These are phyloP conservation scores for Neogobius melanostomus DNA, from an alignment of 2,113 vertebrate species.

Conservation along the genomic window DNA sequence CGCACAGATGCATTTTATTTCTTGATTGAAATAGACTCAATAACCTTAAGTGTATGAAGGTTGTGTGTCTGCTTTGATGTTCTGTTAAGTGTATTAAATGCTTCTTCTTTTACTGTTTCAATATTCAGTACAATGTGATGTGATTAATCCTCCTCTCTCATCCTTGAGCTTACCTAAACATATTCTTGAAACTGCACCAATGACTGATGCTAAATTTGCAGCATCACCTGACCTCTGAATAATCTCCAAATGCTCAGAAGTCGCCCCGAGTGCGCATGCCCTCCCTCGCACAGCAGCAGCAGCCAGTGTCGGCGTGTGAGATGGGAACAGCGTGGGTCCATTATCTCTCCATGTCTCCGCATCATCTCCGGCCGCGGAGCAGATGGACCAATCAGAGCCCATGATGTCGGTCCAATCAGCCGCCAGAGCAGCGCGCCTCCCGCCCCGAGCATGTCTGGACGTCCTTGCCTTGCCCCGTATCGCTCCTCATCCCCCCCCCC, in stretches of 20 bases:
- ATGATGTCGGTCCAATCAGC: not conserved
- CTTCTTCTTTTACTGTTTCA: too few relatives aligned
- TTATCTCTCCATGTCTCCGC: constrained; percentile 63
- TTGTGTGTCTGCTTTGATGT: too few relatives aligned
- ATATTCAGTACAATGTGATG: too few relatives aligned
- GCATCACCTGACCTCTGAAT: not conserved
- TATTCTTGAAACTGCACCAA: not conserved
- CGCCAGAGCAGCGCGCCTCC: not conserved
- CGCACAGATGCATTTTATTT: too few relatives aligned
- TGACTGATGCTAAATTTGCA: not conserved
- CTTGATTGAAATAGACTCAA: too few relatives aligned
- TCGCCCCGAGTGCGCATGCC: not conserved
- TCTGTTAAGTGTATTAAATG: too few relatives aligned
- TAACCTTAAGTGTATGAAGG: too few relatives aligned
- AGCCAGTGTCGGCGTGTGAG: constrained; percentile 7
- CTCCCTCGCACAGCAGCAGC: not conserved
- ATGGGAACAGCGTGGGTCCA: constrained; percentile 54
- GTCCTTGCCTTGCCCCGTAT: constrained; percentile 36
- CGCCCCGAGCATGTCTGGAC: constrained; percentile 18
- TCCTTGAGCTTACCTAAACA: too few relatives aligned
- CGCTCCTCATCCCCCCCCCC: not conserved
- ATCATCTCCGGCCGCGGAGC: constrained; percentile 45
- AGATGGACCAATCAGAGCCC: constrained; percentile 47
- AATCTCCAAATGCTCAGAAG: not conserved
- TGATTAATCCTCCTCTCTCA: too few relatives aligned